These are phyloP conservation scores for Phasia obesa DNA, from an alignment of 2,888 invertebrate species.

Conservation along the genomic window DNA sequence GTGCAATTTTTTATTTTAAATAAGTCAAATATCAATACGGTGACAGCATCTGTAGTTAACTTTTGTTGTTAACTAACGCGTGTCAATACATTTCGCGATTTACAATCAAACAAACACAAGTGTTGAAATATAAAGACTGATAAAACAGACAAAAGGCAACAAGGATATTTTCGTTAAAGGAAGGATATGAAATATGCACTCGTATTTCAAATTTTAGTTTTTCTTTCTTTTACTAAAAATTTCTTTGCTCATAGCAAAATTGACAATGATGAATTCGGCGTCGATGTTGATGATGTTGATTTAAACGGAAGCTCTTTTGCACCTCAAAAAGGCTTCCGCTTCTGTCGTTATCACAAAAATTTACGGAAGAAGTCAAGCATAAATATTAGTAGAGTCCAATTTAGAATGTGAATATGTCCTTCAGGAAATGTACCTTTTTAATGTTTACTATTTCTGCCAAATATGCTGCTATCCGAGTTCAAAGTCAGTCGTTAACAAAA, in stretches of 20 bases:
- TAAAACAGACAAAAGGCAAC: conserved; percentile 31
- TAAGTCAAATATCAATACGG: conserved; percentile 53
- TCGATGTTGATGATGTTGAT: conserved; percentile 71
- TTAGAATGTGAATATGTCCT: too few relatives aligned
- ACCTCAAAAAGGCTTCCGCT: conserved; percentile 79
- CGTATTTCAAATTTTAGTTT: conserved; percentile 17
- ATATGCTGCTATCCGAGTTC: too few relatives aligned
- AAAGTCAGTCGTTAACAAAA: too few relatives aligned
- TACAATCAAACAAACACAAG: not conserved
- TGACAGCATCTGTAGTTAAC: conserved; percentile 62
- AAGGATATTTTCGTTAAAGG: conserved; percentile 20
- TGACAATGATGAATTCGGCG: conserved; percentile 67
- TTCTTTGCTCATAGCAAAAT: conserved; percentile 5
- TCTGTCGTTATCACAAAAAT: conserved; percentile 27
- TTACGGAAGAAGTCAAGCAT: not conserved
- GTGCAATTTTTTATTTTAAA: conserved; percentile 18
- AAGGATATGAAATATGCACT: conserved; percentile 8
- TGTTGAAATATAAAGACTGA: conserved; percentile 19
- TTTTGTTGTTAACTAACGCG: conserved; percentile 46
- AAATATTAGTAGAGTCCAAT: not conserved
- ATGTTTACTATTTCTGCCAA: too few relatives aligned
- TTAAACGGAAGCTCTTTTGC: conserved; percentile 81
- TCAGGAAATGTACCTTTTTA: too few relatives aligned
- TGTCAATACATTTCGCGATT: conserved; percentile 27
- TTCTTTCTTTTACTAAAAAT: conserved; percentile 19